Conservation (phyloP, 2,888 invertebrate genomes). For the Eupithecia insigniata region DNA sequence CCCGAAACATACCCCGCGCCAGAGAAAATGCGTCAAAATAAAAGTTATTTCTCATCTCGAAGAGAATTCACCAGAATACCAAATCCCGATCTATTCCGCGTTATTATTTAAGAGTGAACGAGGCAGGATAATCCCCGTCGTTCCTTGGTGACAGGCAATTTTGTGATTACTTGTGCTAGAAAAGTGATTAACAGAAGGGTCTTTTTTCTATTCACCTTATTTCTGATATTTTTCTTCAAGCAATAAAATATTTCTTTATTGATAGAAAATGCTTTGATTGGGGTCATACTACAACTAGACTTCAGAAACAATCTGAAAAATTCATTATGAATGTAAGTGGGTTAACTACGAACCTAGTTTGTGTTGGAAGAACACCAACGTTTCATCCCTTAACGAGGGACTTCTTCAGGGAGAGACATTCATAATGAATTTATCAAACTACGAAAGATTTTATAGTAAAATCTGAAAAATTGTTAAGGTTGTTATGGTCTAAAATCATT, state of each 20-base stretch:
- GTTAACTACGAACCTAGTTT: too few relatives aligned
- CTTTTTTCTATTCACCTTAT: neutral
- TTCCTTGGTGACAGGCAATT: neutral
- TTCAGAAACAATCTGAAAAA: too few relatives aligned
- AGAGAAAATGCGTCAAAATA: neutral
- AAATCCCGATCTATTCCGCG: neutral
- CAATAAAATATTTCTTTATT: neutral
- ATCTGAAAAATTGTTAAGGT: too few relatives aligned
- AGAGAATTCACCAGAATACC: conserved; percentile 2
- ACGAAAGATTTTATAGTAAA: too few relatives aligned
- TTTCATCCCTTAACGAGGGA: too few relatives aligned
- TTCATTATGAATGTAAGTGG: too few relatives aligned
- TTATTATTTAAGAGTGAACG: neutral
- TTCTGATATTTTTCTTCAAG: neutral
- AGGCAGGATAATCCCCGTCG: neutral
- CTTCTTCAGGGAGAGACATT: too few relatives aligned
- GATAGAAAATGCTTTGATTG: too few relatives aligned
- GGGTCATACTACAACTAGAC: too few relatives aligned
- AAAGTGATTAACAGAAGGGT: neutral
- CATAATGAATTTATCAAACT: too few relatives aligned
- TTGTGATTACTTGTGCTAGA: neutral
- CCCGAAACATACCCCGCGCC: neutral
- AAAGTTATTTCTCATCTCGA: neutral
- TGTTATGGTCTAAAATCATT: neutral
- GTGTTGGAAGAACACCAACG: too few relatives aligned